phyloP scores from a whole-genome alignment of 2,888 invertebrate species.

The Marasmarcha lunaedactyla region DNA sequence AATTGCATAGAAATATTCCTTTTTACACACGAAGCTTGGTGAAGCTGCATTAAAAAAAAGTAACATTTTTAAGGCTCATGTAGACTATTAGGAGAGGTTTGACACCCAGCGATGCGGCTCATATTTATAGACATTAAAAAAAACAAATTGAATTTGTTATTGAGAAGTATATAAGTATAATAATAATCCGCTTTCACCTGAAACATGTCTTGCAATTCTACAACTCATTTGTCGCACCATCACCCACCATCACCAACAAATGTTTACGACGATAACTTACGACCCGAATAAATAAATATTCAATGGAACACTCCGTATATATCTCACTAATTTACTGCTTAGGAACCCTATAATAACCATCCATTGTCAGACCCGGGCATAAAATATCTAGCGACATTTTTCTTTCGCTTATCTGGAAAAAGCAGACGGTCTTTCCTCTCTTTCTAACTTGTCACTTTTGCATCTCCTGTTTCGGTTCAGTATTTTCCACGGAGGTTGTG shows the following conservation, averaged over 20 bases:
- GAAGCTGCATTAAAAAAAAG: no score
- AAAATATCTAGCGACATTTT: slow-evolving; percentile 66
- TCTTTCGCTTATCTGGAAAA: slow-evolving; percentile 58
- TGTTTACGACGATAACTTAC: slow-evolving; percentile 7
- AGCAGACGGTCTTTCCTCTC: slow-evolving; percentile 40
- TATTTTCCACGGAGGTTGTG: slow-evolving; percentile 37
- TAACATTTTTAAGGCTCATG: no score
- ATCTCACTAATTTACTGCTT: slow-evolving; percentile 65
- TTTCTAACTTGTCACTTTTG: slow-evolving; percentile 16
- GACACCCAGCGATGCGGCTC: no score
- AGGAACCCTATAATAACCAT: slow-evolving; percentile 63
- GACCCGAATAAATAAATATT: slow-evolving; percentile 58
- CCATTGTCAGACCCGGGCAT: slow-evolving; percentile 47
- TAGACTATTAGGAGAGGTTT: no score
- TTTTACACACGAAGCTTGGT: no score
- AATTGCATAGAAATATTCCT: no score
- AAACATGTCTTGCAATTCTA: no score
- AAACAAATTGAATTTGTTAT: no score
- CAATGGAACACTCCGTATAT: slow-evolving; percentile 52
- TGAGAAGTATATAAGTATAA: no score
- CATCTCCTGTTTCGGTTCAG: slow-evolving; percentile 19
- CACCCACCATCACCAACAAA: slow-evolving; percentile 3
- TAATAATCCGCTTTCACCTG: no score
- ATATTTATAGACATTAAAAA: no score
- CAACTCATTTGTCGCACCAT: slow-evolving; percentile 6